Evolutionary conservation across 2,113 vertebrate species (phyloP), one percentile per base, ranked within the genome.

Genomic region (Ptilorrhoa leucosticta): DNA sequence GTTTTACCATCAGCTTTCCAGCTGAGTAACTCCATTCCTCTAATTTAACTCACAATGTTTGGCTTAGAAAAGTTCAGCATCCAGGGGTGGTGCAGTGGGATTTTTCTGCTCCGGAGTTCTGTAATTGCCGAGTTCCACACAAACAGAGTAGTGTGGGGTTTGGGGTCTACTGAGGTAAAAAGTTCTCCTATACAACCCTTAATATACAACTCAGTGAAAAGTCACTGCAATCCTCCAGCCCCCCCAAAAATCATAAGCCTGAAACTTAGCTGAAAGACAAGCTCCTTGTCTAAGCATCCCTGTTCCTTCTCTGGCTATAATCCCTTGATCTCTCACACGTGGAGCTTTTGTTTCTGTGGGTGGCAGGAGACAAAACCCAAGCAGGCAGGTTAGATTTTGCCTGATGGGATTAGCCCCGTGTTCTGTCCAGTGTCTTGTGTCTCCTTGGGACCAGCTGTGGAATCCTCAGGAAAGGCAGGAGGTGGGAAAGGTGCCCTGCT

Each of bases 11-110:
- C 51, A 90, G 6, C 69, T 87, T 92, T 82, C 33, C 72, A 82
- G 28, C 44, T 89, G 83, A 40, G 23, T 50, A 53, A 15, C 45
- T 72, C 61, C 13, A 4, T 61, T 65, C 44, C 79, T 75, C 56
- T 76, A 15, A 60, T 82, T 79, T 68, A 61, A 51, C 37, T 87
- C 31, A 50, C 27, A 61, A 31, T 37, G n/a, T 42, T 84, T 80
- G 71, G 19, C 27, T 57, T 83, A 42, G 72, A 16, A 2, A 47
- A 68, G 22, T 60, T 82, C 64, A 47, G 44, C 28, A 18, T 89
- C 45, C 50, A 33, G n/a, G 1, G 1, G 11, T 51, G 48, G 23
- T 24, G 57, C 45, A 44, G 0, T 15, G 42, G 35, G 11, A 0
- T 31, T 90, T 66, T 87, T 16, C n/a, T 93, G 44, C 47, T 53